These are phyloP conservation scores for Clarias pachynema DNA, from an alignment of 2,797 vertebrate genomes.

Conservation along the genomic window DNA sequence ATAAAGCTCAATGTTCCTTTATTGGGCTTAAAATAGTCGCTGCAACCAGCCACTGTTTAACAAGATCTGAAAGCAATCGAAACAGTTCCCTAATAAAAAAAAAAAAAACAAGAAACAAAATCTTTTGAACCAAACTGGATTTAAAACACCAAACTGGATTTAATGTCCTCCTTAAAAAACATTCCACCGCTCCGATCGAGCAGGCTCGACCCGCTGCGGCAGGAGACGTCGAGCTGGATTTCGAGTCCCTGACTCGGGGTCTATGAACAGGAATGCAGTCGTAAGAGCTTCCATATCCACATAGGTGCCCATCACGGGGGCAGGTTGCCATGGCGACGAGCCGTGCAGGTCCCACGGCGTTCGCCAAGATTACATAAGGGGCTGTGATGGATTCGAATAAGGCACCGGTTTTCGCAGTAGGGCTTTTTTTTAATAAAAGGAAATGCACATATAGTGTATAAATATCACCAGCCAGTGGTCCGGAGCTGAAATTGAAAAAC, in stretches of 20 bases:
- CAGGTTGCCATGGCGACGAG: conserved; percentile 79
- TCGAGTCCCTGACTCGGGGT: not conserved
- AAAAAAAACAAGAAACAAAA: too few relatives aligned
- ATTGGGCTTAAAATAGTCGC: conserved; percentile 26
- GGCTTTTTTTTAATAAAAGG: not conserved
- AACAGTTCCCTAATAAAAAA: not conserved
- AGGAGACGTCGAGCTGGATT: conserved; percentile 1
- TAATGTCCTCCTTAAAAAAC: not conserved
- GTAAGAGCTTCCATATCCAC: conserved; percentile 60
- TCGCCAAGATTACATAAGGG: conserved; percentile 71
- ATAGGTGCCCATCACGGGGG: conserved; percentile 71
- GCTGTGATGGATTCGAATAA: conserved; percentile 62
- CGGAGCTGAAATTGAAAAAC: not conserved
- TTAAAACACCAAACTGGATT: not conserved
- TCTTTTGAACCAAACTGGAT: too few relatives aligned
- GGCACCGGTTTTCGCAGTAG: conserved; percentile 26
- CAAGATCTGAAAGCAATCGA: not conserved
- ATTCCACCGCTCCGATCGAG: not conserved
- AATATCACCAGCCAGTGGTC: not conserved
- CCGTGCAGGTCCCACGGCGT: conserved; percentile 66
- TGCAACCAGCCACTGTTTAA: not conserved
- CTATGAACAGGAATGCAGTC: conserved; percentile 56
- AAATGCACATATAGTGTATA: not conserved
- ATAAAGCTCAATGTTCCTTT: conserved; percentile 26
- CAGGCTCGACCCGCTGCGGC: not conserved